Percentiles rank a stretch among this genome's conserved stretches.
Conservation (phyloP, 2,888 invertebrate genomes). For the Synanthedon myopaeformis region DNA sequence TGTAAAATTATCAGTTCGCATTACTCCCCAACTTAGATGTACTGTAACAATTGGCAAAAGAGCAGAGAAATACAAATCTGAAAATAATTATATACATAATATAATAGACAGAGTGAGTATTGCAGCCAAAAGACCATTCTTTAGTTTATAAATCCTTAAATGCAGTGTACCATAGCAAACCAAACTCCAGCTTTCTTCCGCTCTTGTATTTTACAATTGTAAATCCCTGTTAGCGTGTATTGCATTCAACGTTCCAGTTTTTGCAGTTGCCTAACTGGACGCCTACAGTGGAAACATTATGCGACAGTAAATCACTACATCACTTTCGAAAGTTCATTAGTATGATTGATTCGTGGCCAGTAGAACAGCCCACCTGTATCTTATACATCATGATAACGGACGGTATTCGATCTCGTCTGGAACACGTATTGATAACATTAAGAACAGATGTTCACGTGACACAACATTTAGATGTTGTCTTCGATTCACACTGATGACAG, state of each 20-base stretch:
- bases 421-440: conserved; percentile 1
- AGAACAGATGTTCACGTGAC: not conserved
- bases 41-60: not conserved
- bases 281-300: not conserved
- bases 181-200: too few relatives aligned
- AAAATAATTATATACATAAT: too few relatives aligned
- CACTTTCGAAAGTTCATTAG: not conserved
- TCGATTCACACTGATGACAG: not conserved
- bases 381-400: conserved; percentile 7
- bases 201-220: not conserved
- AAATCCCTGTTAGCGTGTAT: not conserved
- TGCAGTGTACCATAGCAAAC: too few relatives aligned
- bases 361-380: conserved; percentile 4
- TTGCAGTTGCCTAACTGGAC: not conserved
- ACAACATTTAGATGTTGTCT: not conserved
- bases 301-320: not conserved
- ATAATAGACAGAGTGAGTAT: too few relatives aligned
- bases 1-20: not conserved
- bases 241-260: not conserved
- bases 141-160: too few relatives aligned
- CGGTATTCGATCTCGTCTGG: not conserved
- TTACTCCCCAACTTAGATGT: not conserved
- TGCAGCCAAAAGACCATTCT: too few relatives aligned
- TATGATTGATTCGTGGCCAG: not conserved
- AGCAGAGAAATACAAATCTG: too few relatives aligned